phyloP scores from a whole-genome alignment of 1,140 invertebrate genomes.

The Drosophila sturtevanti region DNA sequence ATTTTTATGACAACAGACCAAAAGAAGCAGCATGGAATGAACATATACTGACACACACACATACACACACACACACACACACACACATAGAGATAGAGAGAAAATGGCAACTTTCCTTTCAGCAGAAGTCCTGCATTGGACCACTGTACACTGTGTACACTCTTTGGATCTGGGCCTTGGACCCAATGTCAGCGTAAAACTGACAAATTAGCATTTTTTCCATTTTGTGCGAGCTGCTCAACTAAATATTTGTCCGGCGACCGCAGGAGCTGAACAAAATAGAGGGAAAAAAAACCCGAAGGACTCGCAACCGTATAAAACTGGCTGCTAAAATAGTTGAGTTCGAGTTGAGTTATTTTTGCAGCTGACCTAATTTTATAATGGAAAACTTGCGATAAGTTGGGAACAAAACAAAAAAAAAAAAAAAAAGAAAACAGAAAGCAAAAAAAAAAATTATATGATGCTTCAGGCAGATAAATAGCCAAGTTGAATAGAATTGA shows the following conservation, averaged over 20 bases:
- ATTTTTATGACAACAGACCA: conserved; percentile 75
- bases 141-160: conserved; percentile 25
- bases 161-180: conserved; percentile 20
- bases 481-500: conserved; percentile 48
- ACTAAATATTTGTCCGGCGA: conserved; percentile 75
- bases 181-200: conserved; percentile 80
- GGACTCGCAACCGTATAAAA: background rate
- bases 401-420: conserved; percentile 44
- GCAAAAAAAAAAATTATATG: conserved; percentile 43
- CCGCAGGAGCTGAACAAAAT: conserved; percentile 40
- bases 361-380: conserved; percentile 81
- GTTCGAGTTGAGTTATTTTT: conserved; percentile 74
- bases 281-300: conserved; percentile 37
- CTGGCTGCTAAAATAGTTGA: conserved; percentile 68
- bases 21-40: conserved; percentile 35
- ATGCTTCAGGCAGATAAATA: conserved; percentile 75
- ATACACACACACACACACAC: background rate
- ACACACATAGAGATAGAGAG: background rate
- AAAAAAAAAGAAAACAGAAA: conserved; percentile 20
- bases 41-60: conserved; percentile 10
- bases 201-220: conserved; percentile 81
- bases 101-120: conserved; percentile 38
- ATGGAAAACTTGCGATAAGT: conserved; percentile 81
- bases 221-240: conserved; percentile 62
- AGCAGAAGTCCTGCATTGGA: conserved; percentile 24